Evolutionary conservation across 2,113 vertebrate species (phyloP).

Genomic region (Casuarius casuarius): DNA sequence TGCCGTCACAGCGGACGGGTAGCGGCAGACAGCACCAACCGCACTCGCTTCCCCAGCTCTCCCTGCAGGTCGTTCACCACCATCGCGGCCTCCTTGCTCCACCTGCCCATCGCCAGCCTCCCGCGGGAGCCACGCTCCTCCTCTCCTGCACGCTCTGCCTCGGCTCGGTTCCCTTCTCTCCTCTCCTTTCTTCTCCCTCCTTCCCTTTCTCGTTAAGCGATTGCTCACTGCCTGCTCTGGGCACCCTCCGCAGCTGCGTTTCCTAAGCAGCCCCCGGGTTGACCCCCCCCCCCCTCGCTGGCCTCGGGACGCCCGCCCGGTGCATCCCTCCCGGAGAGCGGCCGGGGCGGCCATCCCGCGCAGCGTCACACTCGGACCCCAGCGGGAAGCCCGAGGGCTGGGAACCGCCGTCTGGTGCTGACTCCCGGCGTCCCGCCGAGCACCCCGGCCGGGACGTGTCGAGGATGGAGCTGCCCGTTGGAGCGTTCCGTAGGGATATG

Average conservation of each 20-base stretch:
- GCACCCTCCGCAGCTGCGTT: no score
- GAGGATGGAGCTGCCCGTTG: fast-evolving
- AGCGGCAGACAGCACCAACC: background rate
- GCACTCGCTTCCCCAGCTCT: background rate
- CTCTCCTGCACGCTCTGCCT: no score
- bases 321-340: no score
- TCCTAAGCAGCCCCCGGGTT: no score
- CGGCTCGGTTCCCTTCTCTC: no score
- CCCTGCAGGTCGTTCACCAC: background rate
- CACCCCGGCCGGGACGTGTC: background rate
- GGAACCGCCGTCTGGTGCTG: background rate
- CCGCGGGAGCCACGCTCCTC: fast-evolving
- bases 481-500: fast-evolving
- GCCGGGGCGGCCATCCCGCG: background rate
- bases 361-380: fast-evolving
- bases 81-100: background rate
- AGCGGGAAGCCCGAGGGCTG: background rate
- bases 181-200: no score
- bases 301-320: no score
- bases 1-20: no score
- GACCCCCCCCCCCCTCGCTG: no score
- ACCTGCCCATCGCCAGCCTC: background rate
- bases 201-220: no score
- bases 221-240: no score
- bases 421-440: background rate